Base-by-base conservation (phyloP, 2,888 invertebrate species). In the Plutella xylostella region DNA sequence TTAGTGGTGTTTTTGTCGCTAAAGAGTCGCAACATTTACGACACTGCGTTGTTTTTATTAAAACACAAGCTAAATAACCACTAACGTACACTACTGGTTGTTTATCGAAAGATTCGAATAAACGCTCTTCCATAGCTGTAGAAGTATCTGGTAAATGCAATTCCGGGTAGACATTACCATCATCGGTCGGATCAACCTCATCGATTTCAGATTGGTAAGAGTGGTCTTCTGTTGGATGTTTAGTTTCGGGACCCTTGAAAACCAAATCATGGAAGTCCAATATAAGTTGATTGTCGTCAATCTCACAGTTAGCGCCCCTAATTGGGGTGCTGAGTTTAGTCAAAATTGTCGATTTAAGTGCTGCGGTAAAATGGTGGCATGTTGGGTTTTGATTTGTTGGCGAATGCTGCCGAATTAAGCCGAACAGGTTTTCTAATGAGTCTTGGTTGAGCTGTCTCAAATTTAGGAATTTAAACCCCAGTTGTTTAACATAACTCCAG, bases 341-440 rank as follows among this genome's bases (percentile, higher is more conserved):
- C 6, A 43, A 7, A 15, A 43, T 19, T 42, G 42, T 25, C 34
- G 38, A 33, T 21, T 45, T 45, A 5, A 45, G 28, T 17, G 45
- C 39, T 18, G 40, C 40, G 15, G 22, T 17, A 34, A 45, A 45
- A 33, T 33, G 20, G 6, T 17, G 18, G 18, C 45, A 45, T 3
- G 45, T 45, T 2, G 45, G 31, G 25, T 45, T 45, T 30, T 12
- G 20, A 33, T 45, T 45, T 31, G 45, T 45, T 7, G 34, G 21
- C 12, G 28, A 20, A 20, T 35, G 35, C 19, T 45, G 45, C 14
- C 35, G 15, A 18, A 45, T 41, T 12, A 45, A 14, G 2, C 45
- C 41, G 18, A 41, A 45, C 14, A 45, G 19, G 15, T 45, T 41
- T 34, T 40, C 43, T 18, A 45, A 28, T n/a, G 45, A 21, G 31